Evolutionary conservation across 2,888 invertebrate genomes (phyloP).

Genomic region (Tenthredo scrophulariae): DNA sequence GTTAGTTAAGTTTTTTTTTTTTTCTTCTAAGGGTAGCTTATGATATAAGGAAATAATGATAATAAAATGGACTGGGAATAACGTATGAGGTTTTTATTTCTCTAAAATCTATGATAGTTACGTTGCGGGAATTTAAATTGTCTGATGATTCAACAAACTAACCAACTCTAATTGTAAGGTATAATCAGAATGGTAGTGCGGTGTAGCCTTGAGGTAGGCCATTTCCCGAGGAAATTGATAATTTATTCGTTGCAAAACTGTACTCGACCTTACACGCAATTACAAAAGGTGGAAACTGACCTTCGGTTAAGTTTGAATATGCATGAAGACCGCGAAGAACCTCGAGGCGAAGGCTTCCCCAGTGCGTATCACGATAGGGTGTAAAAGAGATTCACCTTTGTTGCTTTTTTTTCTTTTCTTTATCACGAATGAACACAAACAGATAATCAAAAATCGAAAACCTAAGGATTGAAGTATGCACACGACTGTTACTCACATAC

Average conservation of each 20-base stretch:
- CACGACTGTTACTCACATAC: background rate
- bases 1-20: background rate
- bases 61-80: background rate
- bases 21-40: background rate
- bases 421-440: background rate
- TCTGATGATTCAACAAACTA: background rate
- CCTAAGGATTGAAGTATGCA: background rate
- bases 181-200: background rate
- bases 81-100: background rate
- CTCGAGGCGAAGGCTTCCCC: constrained; percentile 37
- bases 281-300: constrained; percentile 14
- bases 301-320: constrained; percentile 40
- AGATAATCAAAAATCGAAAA: background rate
- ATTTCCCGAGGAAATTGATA: constrained; percentile 50
- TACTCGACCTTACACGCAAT: constrained; percentile 36
- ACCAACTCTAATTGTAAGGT: background rate
- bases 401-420: background rate
- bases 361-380: background rate
- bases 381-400: background rate
- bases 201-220: constrained; percentile 3
- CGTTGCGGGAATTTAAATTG: background rate
- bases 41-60: background rate
- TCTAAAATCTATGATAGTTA: background rate
- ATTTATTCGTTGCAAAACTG: constrained; percentile 47
- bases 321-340: constrained; percentile 20